A percentile compares a stretch with the other conserved stretches of the same genome.
Conservation (phyloP, 2,888 invertebrate genomes). For the Alcis repandata region DNA sequence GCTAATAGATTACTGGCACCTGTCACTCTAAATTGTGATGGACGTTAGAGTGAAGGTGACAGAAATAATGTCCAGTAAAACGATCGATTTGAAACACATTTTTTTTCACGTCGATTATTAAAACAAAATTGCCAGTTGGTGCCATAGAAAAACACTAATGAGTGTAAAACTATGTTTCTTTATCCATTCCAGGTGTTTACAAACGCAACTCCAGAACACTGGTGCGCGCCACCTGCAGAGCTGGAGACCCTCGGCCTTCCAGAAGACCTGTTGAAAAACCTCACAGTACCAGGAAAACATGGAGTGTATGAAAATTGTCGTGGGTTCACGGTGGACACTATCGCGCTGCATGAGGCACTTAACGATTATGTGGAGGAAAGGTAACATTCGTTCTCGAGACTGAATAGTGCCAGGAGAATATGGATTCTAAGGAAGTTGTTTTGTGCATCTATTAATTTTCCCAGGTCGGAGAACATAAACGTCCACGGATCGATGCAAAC, state of each 20-base stretch:
- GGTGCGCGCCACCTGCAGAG: conserved; percentile 87
- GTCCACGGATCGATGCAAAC: conserved; percentile 59
- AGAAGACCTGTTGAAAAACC: conserved; percentile 78
- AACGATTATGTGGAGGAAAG: conserved; percentile 67
- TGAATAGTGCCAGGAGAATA: neutral
- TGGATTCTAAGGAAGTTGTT: neutral
- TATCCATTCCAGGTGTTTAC: conserved; percentile 88
- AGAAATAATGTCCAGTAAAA: no score
- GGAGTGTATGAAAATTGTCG: conserved; percentile 82
- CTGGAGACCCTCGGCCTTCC: conserved; percentile 79
- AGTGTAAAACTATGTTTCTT: no score
- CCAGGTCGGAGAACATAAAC: conserved; percentile 64
- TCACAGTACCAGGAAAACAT: conserved; percentile 83
- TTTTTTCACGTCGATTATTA: no score
- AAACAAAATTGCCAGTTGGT: no score
- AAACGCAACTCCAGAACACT: conserved; percentile 89
- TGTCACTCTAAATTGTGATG: no score
- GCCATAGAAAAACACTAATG: no score
- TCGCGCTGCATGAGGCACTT: conserved; percentile 62
- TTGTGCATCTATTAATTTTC: conserved; percentile 28
- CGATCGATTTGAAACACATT: no score
- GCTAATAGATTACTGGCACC: no score
- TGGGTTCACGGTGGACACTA: conserved; percentile 82
- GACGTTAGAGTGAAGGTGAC: no score
- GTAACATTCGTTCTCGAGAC: conserved; percentile 47